Conservation (phyloP, 2,113 vertebrate species). For the Edolisoma coerulescens region DNA sequence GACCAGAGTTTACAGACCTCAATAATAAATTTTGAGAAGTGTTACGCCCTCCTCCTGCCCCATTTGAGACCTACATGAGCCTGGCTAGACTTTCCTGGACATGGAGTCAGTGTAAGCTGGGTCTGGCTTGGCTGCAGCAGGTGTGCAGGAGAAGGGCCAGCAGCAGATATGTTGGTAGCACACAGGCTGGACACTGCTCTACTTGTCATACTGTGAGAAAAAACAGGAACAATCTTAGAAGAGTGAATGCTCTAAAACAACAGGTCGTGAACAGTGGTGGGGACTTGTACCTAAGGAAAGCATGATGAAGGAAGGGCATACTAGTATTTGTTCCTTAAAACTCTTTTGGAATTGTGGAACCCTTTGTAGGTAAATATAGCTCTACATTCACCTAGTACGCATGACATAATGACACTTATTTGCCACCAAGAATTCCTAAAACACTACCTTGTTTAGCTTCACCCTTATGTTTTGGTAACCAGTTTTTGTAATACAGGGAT, state of each 20-base stretch:
- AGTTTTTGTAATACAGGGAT: background rate
- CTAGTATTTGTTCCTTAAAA: background rate
- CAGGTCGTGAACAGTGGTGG: background rate
- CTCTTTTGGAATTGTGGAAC: background rate
- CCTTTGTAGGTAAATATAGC: background rate
- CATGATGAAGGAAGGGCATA: background rate
- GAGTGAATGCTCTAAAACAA: background rate
- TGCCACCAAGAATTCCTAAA: background rate
- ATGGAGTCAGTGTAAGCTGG: rapidly evolving
- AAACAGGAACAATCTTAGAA: background rate
- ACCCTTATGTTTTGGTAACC: background rate
- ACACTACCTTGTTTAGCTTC: background rate
- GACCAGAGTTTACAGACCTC: background rate
- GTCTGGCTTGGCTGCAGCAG: background rate
- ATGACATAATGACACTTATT: background rate
- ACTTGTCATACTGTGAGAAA: background rate
- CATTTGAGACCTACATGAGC: rapidly evolving
- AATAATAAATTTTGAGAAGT: background rate
- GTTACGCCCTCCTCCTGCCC: background rate
- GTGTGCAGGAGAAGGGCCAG: background rate
- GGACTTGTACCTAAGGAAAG: background rate
- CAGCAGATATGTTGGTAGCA: background rate
- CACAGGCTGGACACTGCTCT: background rate
- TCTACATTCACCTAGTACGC: background rate
- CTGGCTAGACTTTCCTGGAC: background rate